These are phyloP conservation scores for Cygnus olor DNA, from an alignment of 2,797 vertebrate genomes.

Conservation along the genomic window DNA sequence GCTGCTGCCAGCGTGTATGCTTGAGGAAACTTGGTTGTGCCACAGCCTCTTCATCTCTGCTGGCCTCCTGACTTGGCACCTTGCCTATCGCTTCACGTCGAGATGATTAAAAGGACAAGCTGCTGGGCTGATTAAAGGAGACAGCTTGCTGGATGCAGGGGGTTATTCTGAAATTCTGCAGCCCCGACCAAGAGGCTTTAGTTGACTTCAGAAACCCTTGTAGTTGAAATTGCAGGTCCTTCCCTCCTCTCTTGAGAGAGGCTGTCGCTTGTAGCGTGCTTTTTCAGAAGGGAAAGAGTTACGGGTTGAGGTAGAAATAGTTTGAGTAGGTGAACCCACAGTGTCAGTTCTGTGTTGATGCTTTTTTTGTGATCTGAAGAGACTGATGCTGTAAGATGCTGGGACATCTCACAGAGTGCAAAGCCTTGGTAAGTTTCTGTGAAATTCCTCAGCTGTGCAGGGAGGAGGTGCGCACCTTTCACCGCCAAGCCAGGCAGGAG, in stretches of 20 bases:
- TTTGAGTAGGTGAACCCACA: neutral
- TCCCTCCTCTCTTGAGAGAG: neutral
- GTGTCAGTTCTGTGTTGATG: neutral
- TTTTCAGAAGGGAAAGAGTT: neutral
- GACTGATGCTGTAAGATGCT: neutral
- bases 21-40: neutral
- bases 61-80: neutral
- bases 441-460: neutral
- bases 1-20: neutral
- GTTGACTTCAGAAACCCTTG: neutral
- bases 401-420: neutral
- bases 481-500: neutral
- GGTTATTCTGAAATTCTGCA: slow-evolving; percentile 46
- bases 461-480: neutral
- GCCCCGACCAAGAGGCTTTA: slow-evolving; percentile 25
- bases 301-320: neutral
- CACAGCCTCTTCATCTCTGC: neutral
- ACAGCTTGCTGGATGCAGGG: slow-evolving; percentile 50
- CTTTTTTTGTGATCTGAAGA: neutral
- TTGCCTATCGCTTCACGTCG: slow-evolving; percentile 28
- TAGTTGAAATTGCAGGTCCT: neutral
- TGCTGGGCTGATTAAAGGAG: slow-evolving; percentile 51
- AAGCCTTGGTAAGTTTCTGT: neutral
- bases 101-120: slow-evolving; percentile 49
- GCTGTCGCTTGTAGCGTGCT: neutral